phyloP scores from a whole-genome alignment of 2,797 vertebrate genomes.

The Clarias platycephalus region DNA sequence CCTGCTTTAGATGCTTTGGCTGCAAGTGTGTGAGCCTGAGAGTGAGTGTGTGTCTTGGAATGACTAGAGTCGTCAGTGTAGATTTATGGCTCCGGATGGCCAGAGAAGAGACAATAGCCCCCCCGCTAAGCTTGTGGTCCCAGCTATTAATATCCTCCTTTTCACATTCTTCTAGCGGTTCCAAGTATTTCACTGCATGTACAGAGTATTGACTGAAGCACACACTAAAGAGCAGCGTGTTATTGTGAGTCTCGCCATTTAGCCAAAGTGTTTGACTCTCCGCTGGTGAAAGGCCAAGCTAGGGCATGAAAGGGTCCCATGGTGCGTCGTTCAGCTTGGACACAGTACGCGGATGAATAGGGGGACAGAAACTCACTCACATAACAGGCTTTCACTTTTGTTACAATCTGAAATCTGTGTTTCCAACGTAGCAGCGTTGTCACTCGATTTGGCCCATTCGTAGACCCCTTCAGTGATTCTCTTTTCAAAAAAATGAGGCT shows the following conservation, averaged over 20 bases:
- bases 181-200: slow-evolving; percentile 17
- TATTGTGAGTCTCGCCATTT: slow-evolving; percentile 1
- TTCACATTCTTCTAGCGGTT: slow-evolving; percentile 12
- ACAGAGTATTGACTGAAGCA: slow-evolving; percentile 11
- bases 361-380: slow-evolving; percentile 2
- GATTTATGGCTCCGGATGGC: slow-evolving; percentile 29
- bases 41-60: background rate
- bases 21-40: slow-evolving; percentile 22
- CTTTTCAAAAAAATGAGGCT: background rate
- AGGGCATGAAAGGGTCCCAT: slow-evolving; percentile 29
- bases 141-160: slow-evolving; percentile 43
- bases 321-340: slow-evolving; percentile 5
- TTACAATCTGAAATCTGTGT: background rate
- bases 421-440: background rate
- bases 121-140: background rate
- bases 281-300: slow-evolving; percentile 29
- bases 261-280: slow-evolving; percentile 19
- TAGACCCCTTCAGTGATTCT: background rate
- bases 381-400: slow-evolving; percentile 11
- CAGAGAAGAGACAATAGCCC: slow-evolving; percentile 8
- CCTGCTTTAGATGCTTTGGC: slow-evolving; percentile 13
- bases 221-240: slow-evolving; percentile 25
- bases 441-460: background rate
- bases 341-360: slow-evolving; percentile 7
- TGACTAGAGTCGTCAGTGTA: slow-evolving; percentile 24